A percentile compares a stretch with the other conserved stretches of the same genome.
Conservation (phyloP, 2,888 invertebrate genomes). For the Oasisia sp. region DNA sequence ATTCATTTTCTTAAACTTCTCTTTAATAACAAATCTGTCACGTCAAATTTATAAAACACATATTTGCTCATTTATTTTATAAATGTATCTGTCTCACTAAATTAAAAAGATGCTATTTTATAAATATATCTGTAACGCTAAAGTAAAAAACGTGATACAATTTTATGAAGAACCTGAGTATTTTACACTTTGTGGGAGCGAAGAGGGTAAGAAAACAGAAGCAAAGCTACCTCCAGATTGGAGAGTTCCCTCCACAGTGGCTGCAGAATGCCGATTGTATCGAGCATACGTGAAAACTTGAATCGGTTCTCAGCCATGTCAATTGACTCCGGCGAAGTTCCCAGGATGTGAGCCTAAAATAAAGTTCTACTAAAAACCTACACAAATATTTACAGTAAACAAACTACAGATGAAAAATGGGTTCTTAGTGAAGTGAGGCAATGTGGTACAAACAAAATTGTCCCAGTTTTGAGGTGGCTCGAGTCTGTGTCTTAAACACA, state of each 20-base stretch:
- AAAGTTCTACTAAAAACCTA: background rate
- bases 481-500: background rate
- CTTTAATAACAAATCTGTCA: too few relatives aligned
- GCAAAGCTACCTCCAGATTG: conserved; percentile 75
- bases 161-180: background rate
- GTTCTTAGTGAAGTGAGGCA: background rate
- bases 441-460: background rate
- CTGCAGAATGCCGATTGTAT: conserved; percentile 91
- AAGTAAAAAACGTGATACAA: too few relatives aligned
- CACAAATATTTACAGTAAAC: too few relatives aligned
- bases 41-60: too few relatives aligned
- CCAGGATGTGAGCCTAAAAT: conserved; percentile 81
- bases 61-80: too few relatives aligned
- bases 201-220: background rate
- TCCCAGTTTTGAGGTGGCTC: background rate
- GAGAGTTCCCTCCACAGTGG: conserved; percentile 97
- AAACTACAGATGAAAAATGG: too few relatives aligned
- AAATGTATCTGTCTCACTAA: too few relatives aligned
- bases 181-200: too few relatives aligned
- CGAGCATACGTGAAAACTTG: conserved; percentile 97
- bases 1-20: too few relatives aligned
- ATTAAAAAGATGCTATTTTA: too few relatives aligned
- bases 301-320: conserved; percentile 98
- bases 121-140: too few relatives aligned
- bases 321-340: conserved; percentile 95